Evolutionary conservation across 2,888 invertebrate genomes (phyloP), one percentile per base, ranked within the genome.

Genomic region (Diaphora mendica): DNA sequence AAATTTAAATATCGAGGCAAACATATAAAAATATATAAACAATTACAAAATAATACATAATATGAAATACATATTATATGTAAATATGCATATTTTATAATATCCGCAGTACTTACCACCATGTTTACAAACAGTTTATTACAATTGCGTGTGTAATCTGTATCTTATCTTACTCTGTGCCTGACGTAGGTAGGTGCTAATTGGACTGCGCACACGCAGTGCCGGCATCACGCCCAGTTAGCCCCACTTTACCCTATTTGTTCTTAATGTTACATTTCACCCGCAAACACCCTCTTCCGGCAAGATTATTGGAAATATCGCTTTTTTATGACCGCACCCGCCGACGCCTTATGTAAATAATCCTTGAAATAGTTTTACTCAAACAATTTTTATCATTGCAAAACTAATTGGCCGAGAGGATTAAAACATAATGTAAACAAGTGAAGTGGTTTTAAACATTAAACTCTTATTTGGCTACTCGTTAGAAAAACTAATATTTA

Each of bases 201-300:
- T 92, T 90, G 90, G 78, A 73, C 82, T 82, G 89, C 89, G 92
- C 92, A 90, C 88, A 88, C 87, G 88, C 84, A 85, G 78, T 44
- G 71, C 73, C 77, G 80, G 85, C 89, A 86, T 87, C 83, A 88
- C 88, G 87, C 82, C 90, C 90, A 88, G 92, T 93, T 93, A 93
- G 91, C 80, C 91, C 88, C 91, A 92, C 92, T 92, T 91, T 92
- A 91, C 90, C 92, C 92, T 94, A 82, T 95, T 95, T 93, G 90
- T 91, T 89, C 87, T 91, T 87, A 86, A 87, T 86, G 88, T 94
- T 94, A 94, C 91, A 87, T 92, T 93, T 91, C 85, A 90, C 93
- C 93, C 88, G 89, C 90, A 91, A 93, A 92, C 91, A 90, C 90
- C 91, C 90, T 92, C 91, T 94, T 94, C 95, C 94, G 94, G 90